Evolutionary conservation across 2,888 invertebrate species (phyloP).

Genomic region (Urechis unicinctus): DNA sequence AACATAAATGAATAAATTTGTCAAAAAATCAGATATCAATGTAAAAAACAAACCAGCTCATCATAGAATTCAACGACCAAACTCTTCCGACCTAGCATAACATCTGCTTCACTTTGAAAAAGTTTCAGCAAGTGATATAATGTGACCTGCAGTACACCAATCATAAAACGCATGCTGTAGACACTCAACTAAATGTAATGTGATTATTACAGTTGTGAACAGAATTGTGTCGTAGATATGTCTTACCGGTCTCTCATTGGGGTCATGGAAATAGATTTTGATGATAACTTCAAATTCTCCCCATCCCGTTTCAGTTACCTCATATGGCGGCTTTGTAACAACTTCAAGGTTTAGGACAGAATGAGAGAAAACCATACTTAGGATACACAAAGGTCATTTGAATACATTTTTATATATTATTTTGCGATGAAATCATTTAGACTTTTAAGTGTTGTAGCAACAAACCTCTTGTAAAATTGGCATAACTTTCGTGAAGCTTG

Average conservation of each 20-base stretch:
- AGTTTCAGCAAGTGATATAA: conserved; percentile 90
- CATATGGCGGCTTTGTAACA: conserved; percentile 90
- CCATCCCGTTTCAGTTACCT: conserved; percentile 97
- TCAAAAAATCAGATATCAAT: no score
- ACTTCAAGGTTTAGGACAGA: conserved; percentile 53
- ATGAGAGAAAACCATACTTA: neutral
- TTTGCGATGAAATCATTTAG: no score
- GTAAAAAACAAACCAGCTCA: conserved; percentile 58
- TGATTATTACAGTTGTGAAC: neutral
- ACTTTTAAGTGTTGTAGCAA: neutral
- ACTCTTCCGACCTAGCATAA: conserved; percentile 53
- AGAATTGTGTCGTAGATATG: neutral
- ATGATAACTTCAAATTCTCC: conserved; percentile 98
- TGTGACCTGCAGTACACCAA: conserved; percentile 67
- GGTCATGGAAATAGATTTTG: conserved; percentile 94
- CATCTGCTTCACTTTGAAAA: conserved; percentile 68
- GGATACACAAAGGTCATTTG: no score
- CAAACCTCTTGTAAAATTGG: conserved; percentile 73
- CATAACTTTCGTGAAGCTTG: conserved; percentile 94
- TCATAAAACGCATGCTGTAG: neutral
- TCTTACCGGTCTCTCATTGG: conserved; percentile 85
- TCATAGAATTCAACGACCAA: conserved; percentile 90
- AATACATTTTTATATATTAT: no score
- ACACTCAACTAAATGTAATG: neutral
- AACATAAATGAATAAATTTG: no score